Percentiles rank a stretch among this genome's conserved stretches.
Conservation (phyloP, 2,797 vertebrate genomes). For the Eptatretus atami region DNA sequence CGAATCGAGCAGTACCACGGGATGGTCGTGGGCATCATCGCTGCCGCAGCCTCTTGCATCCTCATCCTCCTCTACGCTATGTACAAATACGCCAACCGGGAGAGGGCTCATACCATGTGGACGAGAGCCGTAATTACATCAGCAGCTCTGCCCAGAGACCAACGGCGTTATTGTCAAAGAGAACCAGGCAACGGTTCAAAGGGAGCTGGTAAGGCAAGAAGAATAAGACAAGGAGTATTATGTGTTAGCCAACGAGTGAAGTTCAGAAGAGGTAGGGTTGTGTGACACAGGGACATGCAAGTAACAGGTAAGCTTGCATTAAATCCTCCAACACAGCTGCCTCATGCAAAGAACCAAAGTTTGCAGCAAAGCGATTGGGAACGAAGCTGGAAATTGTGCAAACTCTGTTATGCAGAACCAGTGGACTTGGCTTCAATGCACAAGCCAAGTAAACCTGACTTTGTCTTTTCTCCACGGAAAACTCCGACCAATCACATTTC, state of each 20-base stretch:
- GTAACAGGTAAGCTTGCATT: too few relatives aligned
- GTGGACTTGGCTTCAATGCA: not conserved
- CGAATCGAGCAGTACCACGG: conserved; percentile 98
- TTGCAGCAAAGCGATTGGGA: not conserved
- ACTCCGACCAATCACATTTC: too few relatives aligned
- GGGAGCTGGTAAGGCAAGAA: conserved; percentile 72
- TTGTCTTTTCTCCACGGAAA: not conserved
- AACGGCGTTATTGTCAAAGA: conserved; percentile 85
- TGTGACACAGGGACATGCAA: conserved; percentile 8
- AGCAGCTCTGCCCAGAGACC: conserved; percentile 99
- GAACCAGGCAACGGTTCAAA: conserved; percentile 47
- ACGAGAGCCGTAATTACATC: conserved; percentile 99
- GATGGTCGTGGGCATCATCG: conserved; percentile 99
- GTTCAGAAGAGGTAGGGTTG: conserved; percentile 8
- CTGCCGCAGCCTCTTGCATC: conserved; percentile 99
- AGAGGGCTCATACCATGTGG: conserved; percentile 99
- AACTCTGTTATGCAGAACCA: not conserved
- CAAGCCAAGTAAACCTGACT: not conserved
- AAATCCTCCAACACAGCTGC: too few relatives aligned
- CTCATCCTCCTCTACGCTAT: conserved; percentile 99
- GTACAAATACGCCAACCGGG: conserved; percentile 99
- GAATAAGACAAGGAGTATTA: conserved; percentile 99
- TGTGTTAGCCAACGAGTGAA: conserved; percentile 25
- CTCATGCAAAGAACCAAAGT: too few relatives aligned
- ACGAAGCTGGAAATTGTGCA: not conserved